Evolutionary conservation across 2,797 vertebrate species (phyloP).

Genomic region (Psittacula echo): DNA sequence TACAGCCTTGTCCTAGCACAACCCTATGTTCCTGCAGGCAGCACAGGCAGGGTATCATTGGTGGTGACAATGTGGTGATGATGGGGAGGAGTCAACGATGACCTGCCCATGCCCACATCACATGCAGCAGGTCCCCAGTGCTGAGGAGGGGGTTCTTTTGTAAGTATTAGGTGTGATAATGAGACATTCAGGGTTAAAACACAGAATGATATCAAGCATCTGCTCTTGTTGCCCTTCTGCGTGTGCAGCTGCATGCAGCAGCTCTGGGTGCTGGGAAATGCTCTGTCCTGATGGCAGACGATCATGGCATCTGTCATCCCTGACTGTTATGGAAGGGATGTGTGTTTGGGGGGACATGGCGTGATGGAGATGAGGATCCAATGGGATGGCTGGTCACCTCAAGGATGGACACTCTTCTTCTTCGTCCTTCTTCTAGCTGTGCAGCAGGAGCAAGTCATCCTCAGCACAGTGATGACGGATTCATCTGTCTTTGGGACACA

Average conservation of each 20-base stretch:
- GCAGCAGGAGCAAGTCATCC: not conserved
- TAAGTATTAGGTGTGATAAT: not conserved
- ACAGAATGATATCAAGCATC: not conserved
- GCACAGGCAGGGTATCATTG: fast-evolving
- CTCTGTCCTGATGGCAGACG: not conserved
- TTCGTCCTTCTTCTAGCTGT: fast-evolving
- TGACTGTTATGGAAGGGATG: fast-evolving
- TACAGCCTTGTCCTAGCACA: fast-evolving
- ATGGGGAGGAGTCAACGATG: not conserved
- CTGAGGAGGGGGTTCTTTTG: fast-evolving
- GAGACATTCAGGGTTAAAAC: not conserved
- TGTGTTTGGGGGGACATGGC: not conserved
- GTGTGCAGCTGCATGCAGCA: not conserved
- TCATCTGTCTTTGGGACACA: fast-evolving
- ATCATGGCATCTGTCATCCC: not conserved
- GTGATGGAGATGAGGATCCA: not conserved
- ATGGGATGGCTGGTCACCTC: fast-evolving
- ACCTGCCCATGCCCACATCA: not conserved
- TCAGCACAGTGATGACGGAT: fast-evolving
- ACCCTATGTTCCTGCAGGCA: not conserved
- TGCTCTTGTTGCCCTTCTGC: not conserved
- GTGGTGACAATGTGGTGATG: not conserved
- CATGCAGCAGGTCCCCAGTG: not conserved
- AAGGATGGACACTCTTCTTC: not conserved
- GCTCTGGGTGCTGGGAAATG: not conserved